phyloP scores from a whole-genome alignment of 1,140 invertebrate species.

The Medauroidea extradentata region DNA sequence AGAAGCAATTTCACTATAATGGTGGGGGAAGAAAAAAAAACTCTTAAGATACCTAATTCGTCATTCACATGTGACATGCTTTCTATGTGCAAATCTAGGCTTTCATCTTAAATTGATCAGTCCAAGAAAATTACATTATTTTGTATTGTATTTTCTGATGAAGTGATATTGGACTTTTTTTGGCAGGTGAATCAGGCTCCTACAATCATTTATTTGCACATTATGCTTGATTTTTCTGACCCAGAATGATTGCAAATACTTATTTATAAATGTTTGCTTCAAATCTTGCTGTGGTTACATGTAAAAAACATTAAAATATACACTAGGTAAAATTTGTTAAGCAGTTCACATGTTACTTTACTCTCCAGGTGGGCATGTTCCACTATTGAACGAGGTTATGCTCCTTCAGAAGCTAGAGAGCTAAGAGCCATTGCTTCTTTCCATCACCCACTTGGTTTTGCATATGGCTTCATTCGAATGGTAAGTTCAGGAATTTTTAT shows the following conservation, averaged over 20 bases:
- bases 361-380: constrained; percentile 73
- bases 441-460: constrained; percentile 81
- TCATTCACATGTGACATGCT: too few relatives aligned
- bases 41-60: too few relatives aligned
- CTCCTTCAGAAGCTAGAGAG: constrained; percentile 77
- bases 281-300: background rate
- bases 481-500: constrained; percentile 43
- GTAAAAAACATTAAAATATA: background rate
- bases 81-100: too few relatives aligned
- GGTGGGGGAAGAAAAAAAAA: too few relatives aligned
- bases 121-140: too few relatives aligned
- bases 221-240: background rate
- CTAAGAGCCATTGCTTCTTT: constrained; percentile 85
- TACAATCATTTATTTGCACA: too few relatives aligned
- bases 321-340: background rate
- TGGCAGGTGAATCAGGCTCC: too few relatives aligned
- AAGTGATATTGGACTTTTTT: too few relatives aligned
- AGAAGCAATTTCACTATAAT: too few relatives aligned
- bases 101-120: too few relatives aligned
- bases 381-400: constrained; percentile 78
- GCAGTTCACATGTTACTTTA: background rate
- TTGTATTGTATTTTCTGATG: too few relatives aligned
- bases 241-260: background rate
- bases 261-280: background rate
- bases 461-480: constrained; percentile 83